A percentile compares a stretch with the other conserved stretches of the same genome.
Evolutionary conservation across 2,113 vertebrate genomes (phyloP).

Genomic region (Sciurus niger): DNA sequence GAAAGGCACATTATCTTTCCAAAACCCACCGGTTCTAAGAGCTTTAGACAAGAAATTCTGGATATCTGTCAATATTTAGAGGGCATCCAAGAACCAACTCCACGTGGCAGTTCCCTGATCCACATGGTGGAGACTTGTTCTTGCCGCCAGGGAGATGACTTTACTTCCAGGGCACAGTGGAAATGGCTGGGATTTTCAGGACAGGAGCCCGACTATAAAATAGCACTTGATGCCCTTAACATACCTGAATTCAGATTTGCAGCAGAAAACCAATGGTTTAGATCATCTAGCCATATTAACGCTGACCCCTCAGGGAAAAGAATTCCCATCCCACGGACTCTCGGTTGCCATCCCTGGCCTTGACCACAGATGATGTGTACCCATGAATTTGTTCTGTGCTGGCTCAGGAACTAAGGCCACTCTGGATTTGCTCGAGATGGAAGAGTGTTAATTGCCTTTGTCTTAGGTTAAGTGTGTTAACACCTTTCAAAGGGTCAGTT

Average conservation of each 20-base stretch:
- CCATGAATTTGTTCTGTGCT: background rate
- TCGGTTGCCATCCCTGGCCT: background rate
- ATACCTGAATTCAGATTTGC: background rate
- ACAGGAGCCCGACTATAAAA: background rate
- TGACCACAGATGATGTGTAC: background rate
- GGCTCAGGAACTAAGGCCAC: background rate
- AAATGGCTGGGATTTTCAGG: background rate
- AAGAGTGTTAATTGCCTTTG: rapidly evolving
- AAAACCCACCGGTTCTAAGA: background rate
- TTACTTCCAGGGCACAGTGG: too few species aligned
- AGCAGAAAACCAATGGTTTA: background rate
- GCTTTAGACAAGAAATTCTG: background rate
- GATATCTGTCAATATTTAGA: too few species aligned
- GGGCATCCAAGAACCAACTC: rapidly evolving
- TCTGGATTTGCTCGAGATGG: background rate
- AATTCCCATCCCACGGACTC: background rate
- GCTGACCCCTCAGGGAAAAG: background rate
- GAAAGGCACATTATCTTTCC: background rate
- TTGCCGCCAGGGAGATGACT: background rate
- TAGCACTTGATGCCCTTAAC: background rate
- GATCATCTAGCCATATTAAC: background rate
- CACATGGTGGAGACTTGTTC: rapidly evolving
- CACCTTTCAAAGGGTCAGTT: background rate
- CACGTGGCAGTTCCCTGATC: rapidly evolving
- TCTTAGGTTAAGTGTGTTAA: background rate